Base-by-base conservation (phyloP, 2,113 vertebrate genomes). In the Butorides virescens region DNA sequence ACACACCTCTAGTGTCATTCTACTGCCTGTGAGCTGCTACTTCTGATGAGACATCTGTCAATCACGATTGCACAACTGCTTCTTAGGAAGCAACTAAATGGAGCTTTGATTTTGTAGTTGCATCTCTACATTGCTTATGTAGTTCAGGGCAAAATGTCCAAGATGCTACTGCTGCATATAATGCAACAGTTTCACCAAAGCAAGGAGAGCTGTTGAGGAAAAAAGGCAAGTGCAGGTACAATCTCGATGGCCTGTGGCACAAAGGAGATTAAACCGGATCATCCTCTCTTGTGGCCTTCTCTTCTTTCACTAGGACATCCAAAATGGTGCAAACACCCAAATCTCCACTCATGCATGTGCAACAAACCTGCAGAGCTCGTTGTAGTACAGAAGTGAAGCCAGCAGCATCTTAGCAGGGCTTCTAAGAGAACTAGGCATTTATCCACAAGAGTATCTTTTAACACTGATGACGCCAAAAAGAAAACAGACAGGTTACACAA, bases 1-100 rank as follows among this genome's bases (percentile, higher is more conserved):
- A 79, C 50, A 85, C 68, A 86, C 29, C 68, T 74, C 82, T 53
- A 53, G 66, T 25, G 52, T 71, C 75, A 87, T 39, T 68, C 39
- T 70, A 84, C 93, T 86, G 73, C 83, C 76, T 62, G 61, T 44
- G 77, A 96, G 70, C 82, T 93, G 91, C 77, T 72, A 58, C n/a
- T 83, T 84, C 65, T 79, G 75, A 84, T n/a, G 81, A 86, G 88
- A 84, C 82, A 86, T 6, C 59, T 80, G 85, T 77, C 86, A 86
- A 62, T 93, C 89, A 63, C 1, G 1, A 56, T 13, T 47, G 36
- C 55, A 9, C 4, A 62, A 63, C 59, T 75, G 80, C 70, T 92
- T 61, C 83, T 81, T 30, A 26, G 70, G 72, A 88, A 96, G 85
- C 73, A 84, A 68, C 52, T 46, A n/a, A 89, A 92, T 2, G 32